These are phyloP conservation scores for Agrotis puta DNA, from an alignment of 2,888 invertebrate genomes.

Conservation along the genomic window DNA sequence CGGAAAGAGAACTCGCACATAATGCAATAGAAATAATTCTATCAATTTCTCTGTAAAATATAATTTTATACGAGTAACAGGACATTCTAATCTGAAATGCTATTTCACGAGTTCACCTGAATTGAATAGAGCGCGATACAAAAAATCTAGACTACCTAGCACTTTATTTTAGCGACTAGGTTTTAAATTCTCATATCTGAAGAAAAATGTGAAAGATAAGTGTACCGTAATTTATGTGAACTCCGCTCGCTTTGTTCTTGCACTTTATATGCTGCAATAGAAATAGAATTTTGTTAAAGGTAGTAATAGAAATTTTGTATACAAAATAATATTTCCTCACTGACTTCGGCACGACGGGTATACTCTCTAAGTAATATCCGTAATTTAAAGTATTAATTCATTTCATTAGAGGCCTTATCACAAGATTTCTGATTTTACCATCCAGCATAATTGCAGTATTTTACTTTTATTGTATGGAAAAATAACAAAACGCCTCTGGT, in stretches of 20 bases:
- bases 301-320: not conserved
- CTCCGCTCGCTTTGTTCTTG: constrained; percentile 53
- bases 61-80: constrained; percentile 38
- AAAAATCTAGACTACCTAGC: constrained; percentile 39
- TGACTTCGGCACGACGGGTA: not conserved
- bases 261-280: constrained; percentile 32
- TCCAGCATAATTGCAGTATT: no score
- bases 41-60: constrained; percentile 17
- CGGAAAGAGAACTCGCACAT: not conserved
- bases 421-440: no score
- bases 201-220: constrained; percentile 64
- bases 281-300: constrained; percentile 44
- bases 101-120: constrained; percentile 28
- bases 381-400: no score
- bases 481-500: no score
- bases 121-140: constrained; percentile 44
- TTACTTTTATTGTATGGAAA: no score
- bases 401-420: no score
- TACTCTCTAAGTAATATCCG: no score
- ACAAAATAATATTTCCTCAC: not conserved
- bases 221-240: constrained; percentile 62
- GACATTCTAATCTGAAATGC: constrained; percentile 40
- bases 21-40: constrained; percentile 25
- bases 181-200: constrained; percentile 58
- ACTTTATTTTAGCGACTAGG: constrained; percentile 46